Conservation (phyloP, 1,140 invertebrate genomes). For the Drosophila micromelanica region DNA sequence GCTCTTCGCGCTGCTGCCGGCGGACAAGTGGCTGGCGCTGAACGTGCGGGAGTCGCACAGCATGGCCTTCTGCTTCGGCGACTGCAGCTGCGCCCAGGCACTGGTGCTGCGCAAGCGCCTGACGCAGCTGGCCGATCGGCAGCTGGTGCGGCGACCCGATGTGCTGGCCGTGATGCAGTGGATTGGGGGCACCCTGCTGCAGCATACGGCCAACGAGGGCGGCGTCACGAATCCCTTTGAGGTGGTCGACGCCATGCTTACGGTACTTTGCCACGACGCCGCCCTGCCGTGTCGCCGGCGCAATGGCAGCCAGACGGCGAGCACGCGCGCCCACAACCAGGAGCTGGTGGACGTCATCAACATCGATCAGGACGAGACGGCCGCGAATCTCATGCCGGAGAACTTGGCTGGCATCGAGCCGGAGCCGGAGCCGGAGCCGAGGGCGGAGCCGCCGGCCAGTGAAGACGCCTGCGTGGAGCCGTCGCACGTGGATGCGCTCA, state of each 20-base stretch:
- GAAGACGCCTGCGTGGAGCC: constrained; percentile 74
- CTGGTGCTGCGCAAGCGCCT: constrained; percentile 84
- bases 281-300: constrained; percentile 88
- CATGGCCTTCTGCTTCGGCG: constrained; percentile 93
- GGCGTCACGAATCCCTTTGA: constrained; percentile 87
- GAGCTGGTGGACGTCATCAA: constrained; percentile 82
- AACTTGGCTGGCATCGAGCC: not conserved
- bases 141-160: constrained; percentile 86
- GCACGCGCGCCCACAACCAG: constrained; percentile 37
- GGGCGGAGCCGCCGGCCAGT: constrained; percentile 20
- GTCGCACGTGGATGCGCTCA: constrained; percentile 89
- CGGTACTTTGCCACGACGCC: constrained; percentile 93
- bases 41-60: constrained; percentile 89
- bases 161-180: constrained; percentile 86
- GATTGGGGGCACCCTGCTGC: constrained; percentile 87
- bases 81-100: constrained; percentile 92
- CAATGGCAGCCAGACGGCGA: constrained; percentile 50
- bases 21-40: constrained; percentile 82
- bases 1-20: constrained; percentile 90
- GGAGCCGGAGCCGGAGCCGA: constrained; percentile 8
- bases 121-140: constrained; percentile 44
- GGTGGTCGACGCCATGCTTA: constrained; percentile 91
- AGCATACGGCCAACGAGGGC: constrained; percentile 86
- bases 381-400: constrained; percentile 23
- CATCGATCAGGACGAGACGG: constrained; percentile 81